Base-by-base conservation (phyloP, 1,140 invertebrate genomes). In the Rhyacophila brunnea region DNA sequence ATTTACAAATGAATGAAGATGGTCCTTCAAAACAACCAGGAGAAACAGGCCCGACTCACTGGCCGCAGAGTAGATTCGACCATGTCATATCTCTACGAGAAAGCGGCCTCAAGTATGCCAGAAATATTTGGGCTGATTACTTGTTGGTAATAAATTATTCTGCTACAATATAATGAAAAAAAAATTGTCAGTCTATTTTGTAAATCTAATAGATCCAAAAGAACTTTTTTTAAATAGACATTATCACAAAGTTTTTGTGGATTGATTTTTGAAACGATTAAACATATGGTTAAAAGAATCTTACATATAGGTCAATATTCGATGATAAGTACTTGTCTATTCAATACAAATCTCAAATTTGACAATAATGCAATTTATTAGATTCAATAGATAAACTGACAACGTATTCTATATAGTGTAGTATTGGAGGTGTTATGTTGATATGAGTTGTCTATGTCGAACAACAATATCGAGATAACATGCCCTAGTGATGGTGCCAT, bases 61-160 rank as follows among this genome's bases (percentile, higher is more conserved):
- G 95, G 93, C 84, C 87, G 4, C 63, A 75, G 1, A 75, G 80
- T 51, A 81, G 93, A 68, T 95, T 94, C 78, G 73, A 80, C 11
- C 89, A 95, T 75, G 73, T 98, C 1, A 95, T 96, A 49, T 69
- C 81, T 28, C 72, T 95, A 48, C 84, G 93, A 67, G 91, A 98
- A 73, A 74, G 86, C 69, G 89, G 91, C 10, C 68, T 98, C 1
- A 70, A 83, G 36, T 80, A 84, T 74, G 92, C 86, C 0, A 83
- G 88, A 62, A 73, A 81, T 59, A 81, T 84, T 18, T 94, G 91
- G 91, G 89, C 92, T 38, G 92, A 95, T 78, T 96, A 85, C 75
- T 71, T 93, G 64, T 89, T 91, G 77, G 90, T 91, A 79, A 78
- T 53, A 69, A 70, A 73, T 61, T 69, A 69, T 13, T 14, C 9